Evolutionary conservation across 2,113 vertebrate species (phyloP).

Genomic region (Falco punctatus): DNA sequence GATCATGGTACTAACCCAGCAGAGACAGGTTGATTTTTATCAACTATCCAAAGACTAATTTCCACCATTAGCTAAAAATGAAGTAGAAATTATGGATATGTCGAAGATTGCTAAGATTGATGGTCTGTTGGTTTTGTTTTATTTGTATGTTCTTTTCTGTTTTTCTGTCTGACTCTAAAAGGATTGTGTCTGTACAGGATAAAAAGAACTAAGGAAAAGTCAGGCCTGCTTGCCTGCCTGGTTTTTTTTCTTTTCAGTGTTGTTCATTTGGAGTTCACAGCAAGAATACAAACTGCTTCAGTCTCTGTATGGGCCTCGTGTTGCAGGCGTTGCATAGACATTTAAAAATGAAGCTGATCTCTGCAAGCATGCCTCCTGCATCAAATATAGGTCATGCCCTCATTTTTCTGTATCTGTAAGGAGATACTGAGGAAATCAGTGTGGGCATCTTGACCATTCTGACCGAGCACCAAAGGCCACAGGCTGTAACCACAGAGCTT

Average conservation of each 20-base stretch:
- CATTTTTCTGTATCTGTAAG: not conserved
- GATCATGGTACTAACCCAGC: slow-evolving; percentile 72
- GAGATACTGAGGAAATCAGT: not conserved
- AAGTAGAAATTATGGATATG: slow-evolving; percentile 67
- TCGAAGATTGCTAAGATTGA: slow-evolving; percentile 40
- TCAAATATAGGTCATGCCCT: not conserved
- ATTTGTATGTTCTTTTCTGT: slow-evolving; percentile 17
- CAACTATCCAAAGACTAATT: slow-evolving; percentile 77
- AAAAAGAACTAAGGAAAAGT: not conserved
- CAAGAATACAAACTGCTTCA: not conserved
- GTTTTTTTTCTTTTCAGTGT: not conserved
- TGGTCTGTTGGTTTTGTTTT: slow-evolving; percentile 31
- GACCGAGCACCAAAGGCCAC: not conserved
- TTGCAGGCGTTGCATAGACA: not conserved
- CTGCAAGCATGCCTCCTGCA: not conserved
- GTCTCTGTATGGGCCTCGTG: not conserved
- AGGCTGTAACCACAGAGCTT: not conserved
- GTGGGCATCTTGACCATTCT: not conserved
- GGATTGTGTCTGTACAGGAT: not conserved
- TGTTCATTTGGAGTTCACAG: slow-evolving; percentile 5
- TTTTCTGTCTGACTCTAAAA: not conserved
- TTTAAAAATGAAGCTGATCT: not conserved
- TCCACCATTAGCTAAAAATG: slow-evolving; percentile 74
- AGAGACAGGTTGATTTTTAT: slow-evolving; percentile 77
- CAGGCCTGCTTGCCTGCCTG: not conserved